These are phyloP conservation scores for Polyodon spathula DNA, from an alignment of 2,113 vertebrate species.

Conservation along the genomic window DNA sequence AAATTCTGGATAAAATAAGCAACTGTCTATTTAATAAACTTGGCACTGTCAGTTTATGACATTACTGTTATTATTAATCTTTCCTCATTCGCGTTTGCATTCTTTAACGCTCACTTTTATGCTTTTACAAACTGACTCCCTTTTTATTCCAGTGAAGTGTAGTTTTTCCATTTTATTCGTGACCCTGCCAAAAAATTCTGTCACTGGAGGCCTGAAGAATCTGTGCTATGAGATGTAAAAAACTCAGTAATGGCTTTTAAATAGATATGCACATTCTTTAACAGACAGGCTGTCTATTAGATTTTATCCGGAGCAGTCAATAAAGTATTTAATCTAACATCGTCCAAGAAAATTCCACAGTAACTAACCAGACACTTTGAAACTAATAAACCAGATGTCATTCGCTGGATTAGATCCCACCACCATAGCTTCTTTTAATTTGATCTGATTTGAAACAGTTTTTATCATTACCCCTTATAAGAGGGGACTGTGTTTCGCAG, in stretches of 20 bases:
- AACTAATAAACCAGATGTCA: slow-evolving; percentile 57
- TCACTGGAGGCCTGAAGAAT: slow-evolving; percentile 29
- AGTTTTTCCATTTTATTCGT: slow-evolving; percentile 30
- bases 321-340: slow-evolving; percentile 48
- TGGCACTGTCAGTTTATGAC: no score
- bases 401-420: slow-evolving; percentile 36
- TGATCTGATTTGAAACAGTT: slow-evolving; percentile 18
- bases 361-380: slow-evolving; percentile 38
- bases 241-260: slow-evolving; percentile 46
- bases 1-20: not conserved
- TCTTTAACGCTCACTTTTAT: not conserved
- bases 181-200: slow-evolving; percentile 30
- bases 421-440: slow-evolving; percentile 34
- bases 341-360: slow-evolving; percentile 45
- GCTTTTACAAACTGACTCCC: slow-evolving; percentile 24
- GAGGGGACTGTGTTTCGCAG: not conserved
- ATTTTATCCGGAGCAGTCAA: slow-evolving; percentile 43
- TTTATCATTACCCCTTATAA: slow-evolving; percentile 9
- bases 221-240: slow-evolving; percentile 22
- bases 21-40: not conserved
- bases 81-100: slow-evolving; percentile 27
- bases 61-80: not conserved
- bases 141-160: slow-evolving; percentile 10
- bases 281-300: slow-evolving; percentile 40
- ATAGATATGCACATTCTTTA: slow-evolving; percentile 27